Evolutionary conservation across 2,113 vertebrate genomes (phyloP).

Genomic region (Geococcyx californianus): DNA sequence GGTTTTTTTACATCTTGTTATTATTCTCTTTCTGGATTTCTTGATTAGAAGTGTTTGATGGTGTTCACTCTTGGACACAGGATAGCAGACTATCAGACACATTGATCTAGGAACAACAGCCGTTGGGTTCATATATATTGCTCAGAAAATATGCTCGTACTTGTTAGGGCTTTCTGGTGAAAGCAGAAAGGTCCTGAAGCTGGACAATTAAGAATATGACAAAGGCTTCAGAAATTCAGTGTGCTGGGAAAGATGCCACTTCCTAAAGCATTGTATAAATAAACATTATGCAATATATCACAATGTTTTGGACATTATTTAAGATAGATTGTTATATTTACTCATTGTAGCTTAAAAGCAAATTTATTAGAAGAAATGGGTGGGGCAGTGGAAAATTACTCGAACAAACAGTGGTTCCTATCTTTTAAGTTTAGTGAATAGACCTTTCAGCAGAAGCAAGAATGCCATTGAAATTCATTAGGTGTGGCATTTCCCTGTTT

Average conservation of each 20-base stretch:
- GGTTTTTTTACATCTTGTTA: neutral
- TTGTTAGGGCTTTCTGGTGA: neutral
- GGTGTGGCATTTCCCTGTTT: constrained; percentile 45
- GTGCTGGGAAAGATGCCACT: neutral
- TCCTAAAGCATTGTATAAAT: neutral
- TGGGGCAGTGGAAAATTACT: constrained; percentile 26
- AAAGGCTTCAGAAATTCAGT: neutral
- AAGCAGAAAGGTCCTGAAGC: neutral
- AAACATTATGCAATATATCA: neutral
- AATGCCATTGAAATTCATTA: constrained; percentile 41
- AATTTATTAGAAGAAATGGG: neutral
- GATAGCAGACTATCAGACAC: neutral
- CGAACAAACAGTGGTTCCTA: neutral
- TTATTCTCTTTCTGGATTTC: neutral
- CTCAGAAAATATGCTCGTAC: neutral
- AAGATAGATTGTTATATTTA: neutral
- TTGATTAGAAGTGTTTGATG: neutral
- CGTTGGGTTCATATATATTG: fast-evolving
- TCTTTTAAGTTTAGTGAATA: constrained; percentile 28
- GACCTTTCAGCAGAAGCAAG: constrained; percentile 4
- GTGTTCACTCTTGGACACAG: neutral
- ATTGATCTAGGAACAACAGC: neutral
- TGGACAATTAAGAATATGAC: neutral
- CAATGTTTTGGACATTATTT: neutral
- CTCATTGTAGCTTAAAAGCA: neutral